Percentiles rank a stretch among this genome's conserved stretches.
Evolutionary conservation across 1,140 invertebrate genomes (phyloP).

Genomic region (Lepidotrigona ventralis): DNA sequence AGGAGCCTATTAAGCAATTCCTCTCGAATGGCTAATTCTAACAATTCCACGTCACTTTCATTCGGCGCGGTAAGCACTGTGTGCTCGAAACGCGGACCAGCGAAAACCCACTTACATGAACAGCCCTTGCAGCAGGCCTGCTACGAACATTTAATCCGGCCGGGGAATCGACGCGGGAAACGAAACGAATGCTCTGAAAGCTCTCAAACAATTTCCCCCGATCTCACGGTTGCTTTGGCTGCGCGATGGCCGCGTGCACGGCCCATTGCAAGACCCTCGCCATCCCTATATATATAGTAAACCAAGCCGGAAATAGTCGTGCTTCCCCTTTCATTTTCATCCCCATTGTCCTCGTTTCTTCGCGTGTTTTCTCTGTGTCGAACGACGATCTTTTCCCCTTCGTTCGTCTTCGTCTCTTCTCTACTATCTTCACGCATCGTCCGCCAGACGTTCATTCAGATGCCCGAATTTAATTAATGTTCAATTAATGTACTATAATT

Average conservation of each 20-base stretch:
- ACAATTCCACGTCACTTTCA: not conserved
- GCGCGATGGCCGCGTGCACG: not conserved
- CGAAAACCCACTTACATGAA: not conserved
- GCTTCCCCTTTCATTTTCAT: not conserved
- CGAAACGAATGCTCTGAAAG: not conserved
- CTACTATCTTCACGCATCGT: not conserved
- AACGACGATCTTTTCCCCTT: no score
- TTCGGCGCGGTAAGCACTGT: not conserved
- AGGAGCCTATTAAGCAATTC: not conserved
- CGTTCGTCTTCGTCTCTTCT: not conserved
- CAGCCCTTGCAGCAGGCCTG: not conserved
- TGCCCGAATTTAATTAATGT: no score
- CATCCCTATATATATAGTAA: no score
- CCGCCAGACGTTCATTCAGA: no score
- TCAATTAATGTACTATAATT: no score
- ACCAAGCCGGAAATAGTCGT: not conserved
- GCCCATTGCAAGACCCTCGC: not conserved
- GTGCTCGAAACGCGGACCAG: not conserved
- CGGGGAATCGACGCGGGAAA: not conserved
- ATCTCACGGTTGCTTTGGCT: not conserved
- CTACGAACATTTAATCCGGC: not conserved
- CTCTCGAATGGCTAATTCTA: not conserved
- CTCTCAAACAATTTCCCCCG: not conserved
- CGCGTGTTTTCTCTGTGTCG: not conserved
- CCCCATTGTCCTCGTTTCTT: not conserved